Conservation (phyloP, 1,140 invertebrate genomes). For the Arion vulgaris region DNA sequence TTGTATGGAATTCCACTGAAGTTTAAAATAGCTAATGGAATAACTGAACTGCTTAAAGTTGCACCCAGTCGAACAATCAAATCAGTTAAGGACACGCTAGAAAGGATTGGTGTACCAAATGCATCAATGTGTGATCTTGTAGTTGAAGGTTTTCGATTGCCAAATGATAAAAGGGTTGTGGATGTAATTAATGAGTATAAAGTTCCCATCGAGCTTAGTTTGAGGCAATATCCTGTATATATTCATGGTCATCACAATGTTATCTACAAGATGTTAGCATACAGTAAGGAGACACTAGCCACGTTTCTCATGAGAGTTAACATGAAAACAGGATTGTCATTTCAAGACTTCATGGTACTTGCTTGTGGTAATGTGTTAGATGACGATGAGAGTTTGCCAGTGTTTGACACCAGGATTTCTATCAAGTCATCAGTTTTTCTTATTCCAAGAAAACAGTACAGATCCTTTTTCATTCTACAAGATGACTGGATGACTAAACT, state of each 20-base stretch:
- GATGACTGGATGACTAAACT: constrained; percentile 57
- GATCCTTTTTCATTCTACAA: constrained; percentile 53
- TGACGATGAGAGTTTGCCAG: constrained; percentile 43
- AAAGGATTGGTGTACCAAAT: constrained; percentile 63
- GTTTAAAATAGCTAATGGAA: constrained; percentile 56
- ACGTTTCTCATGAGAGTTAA: constrained; percentile 59
- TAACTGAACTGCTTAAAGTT: constrained; percentile 58
- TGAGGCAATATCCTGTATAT: constrained; percentile 62
- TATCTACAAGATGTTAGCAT: constrained; percentile 61
- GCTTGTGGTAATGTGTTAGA: constrained; percentile 54
- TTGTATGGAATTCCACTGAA: constrained; percentile 59
- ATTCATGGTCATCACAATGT: constrained; percentile 55
- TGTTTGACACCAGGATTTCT: constrained; percentile 59
- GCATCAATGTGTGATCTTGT: constrained; percentile 56
- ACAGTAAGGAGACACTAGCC: constrained; percentile 55
- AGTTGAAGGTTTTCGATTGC: constrained; percentile 50
- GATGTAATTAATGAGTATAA: constrained; percentile 55
- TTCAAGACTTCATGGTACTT: constrained; percentile 51
- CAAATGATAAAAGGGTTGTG: constrained; percentile 50
- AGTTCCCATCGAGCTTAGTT: constrained; percentile 55
- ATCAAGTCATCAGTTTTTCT: constrained; percentile 61
- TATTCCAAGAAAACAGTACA: constrained; percentile 41
- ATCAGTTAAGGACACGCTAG: constrained; percentile 56
- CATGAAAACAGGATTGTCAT: constrained; percentile 59
- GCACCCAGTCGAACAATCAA: constrained; percentile 52